Conservation (phyloP, 2,797 vertebrate genomes). For the Pipistrellus pipistrellus region DNA sequence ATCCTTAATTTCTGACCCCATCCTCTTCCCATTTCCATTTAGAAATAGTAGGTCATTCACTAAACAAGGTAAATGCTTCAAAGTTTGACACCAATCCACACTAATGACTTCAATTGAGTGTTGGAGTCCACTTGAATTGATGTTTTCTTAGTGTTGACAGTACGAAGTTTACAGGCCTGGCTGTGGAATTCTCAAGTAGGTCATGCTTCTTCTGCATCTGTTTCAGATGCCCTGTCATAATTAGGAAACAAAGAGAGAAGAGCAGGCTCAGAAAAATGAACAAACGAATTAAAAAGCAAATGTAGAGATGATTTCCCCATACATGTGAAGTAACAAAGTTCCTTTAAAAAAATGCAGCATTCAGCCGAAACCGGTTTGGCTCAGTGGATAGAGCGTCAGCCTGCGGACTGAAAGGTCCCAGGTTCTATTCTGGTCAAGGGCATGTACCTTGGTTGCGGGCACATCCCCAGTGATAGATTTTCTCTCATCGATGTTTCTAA, state of each 20-base stretch:
- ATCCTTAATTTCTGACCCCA: background rate
- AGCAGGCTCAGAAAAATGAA: slow-evolving; percentile 75
- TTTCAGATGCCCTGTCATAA: slow-evolving; percentile 55
- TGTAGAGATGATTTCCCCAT: slow-evolving; percentile 32
- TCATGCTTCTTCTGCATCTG: slow-evolving; percentile 71
- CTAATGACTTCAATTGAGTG: background rate
- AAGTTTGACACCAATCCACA: background rate
- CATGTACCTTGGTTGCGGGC: too few relatives aligned
- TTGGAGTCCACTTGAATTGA: slow-evolving; percentile 57
- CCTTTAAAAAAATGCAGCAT: slow-evolving; percentile 24
- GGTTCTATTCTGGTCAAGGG: too few relatives aligned
- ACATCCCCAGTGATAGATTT: too few relatives aligned
- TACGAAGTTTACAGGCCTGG: slow-evolving; percentile 33
- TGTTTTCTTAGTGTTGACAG: slow-evolving; percentile 32
- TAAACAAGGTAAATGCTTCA: slow-evolving; percentile 12
- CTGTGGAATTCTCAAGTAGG: slow-evolving; percentile 74
- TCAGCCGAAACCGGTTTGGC: background rate
- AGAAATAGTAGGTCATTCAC: slow-evolving; percentile 35
- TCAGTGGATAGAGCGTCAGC: too few relatives aligned
- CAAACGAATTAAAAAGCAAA: slow-evolving; percentile 77
- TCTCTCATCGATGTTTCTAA: too few relatives aligned
- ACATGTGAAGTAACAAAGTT: slow-evolving; percentile 51
- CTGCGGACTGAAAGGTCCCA: too few relatives aligned
- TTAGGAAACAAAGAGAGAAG: slow-evolving; percentile 56
- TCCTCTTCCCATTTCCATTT: background rate